Conservation (phyloP, 2,113 vertebrate species). For the Thamnophis sirtalis region DNA sequence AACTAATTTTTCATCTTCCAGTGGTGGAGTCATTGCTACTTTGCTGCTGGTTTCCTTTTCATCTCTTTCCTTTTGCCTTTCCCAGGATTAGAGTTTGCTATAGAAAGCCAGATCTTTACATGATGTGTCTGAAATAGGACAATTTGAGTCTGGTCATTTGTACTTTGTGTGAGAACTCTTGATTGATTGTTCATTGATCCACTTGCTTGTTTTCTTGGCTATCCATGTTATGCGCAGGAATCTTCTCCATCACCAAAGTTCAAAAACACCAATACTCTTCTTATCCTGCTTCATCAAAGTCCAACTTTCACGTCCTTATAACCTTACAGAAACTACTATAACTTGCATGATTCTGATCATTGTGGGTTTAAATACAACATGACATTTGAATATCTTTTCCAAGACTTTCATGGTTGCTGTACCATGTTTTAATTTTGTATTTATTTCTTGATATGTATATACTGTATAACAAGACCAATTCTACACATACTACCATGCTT, state of each 20-base stretch:
- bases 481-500: neutral
- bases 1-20: neutral
- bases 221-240: neutral
- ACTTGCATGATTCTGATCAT: neutral
- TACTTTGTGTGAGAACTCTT: neutral
- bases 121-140: neutral
- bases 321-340: neutral
- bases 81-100: neutral
- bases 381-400: neutral
- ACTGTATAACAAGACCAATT: neutral
- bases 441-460: neutral
- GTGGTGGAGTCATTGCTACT: neutral
- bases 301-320: neutral
- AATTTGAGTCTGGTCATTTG: neutral
- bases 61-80: neutral
- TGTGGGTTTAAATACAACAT: neutral
- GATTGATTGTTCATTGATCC: neutral
- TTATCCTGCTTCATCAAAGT: neutral
- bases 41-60: neutral
- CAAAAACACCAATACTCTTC: neutral
- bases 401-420: neutral
- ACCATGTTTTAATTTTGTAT: neutral
- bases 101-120: neutral
- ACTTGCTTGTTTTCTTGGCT: neutral
- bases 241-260: neutral